Percentiles rank a stretch among this genome's conserved stretches.
Conservation (phyloP, 2,113 vertebrate genomes). For the Acanthochromis polyacanthus region DNA sequence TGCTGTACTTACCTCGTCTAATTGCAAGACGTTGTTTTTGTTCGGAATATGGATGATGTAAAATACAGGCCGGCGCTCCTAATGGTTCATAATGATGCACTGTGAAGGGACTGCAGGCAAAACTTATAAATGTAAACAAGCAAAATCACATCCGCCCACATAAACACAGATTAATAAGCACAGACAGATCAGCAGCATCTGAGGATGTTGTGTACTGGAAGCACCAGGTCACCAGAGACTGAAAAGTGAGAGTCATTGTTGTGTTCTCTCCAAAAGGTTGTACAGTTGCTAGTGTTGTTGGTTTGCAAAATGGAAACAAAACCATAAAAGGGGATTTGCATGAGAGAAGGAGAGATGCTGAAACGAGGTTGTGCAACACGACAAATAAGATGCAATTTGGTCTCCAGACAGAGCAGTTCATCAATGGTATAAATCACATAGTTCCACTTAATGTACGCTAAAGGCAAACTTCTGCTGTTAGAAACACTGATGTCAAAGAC, state of each 20-base stretch:
- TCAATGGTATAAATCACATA: too few species aligned
- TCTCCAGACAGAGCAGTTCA: too few species aligned
- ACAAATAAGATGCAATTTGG: too few species aligned
- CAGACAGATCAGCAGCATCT: not conserved
- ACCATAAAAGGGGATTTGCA: too few species aligned
- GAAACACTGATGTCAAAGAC: too few species aligned
- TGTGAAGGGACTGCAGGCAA: not conserved
- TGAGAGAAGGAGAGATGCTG: too few species aligned
- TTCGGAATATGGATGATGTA: not conserved
- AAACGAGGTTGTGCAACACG: too few species aligned
- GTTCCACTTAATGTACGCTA: too few species aligned
- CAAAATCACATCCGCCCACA: conserved; percentile 15
- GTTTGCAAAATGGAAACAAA: too few species aligned
- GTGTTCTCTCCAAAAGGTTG: not conserved
- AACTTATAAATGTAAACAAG: conserved; percentile 11
- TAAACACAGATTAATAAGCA: not conserved
- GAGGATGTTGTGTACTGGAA: not conserved
- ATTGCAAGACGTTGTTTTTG: conserved; percentile 8
- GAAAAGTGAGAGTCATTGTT: not conserved
- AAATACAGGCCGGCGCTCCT: not conserved
- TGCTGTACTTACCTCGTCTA: conserved; percentile 12
- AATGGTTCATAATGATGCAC: conserved; percentile 20
- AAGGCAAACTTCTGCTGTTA: too few species aligned
- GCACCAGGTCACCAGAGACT: not conserved
- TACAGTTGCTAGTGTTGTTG: too few species aligned